Evolutionary conservation across 1,140 invertebrate species (phyloP).

Genomic region (Ectropis grisescens): DNA sequence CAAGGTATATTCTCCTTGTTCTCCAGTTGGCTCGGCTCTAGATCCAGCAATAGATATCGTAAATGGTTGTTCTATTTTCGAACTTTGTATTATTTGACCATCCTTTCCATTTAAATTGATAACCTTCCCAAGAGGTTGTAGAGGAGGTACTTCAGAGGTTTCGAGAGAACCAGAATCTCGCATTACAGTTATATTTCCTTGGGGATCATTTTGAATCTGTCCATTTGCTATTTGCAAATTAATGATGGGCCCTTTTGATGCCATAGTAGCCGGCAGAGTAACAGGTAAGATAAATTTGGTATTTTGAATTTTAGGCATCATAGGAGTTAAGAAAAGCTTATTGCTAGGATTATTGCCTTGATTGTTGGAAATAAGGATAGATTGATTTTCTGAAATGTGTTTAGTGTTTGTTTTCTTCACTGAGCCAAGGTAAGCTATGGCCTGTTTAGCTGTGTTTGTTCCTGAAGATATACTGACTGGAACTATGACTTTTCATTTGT

Average conservation of each 20-base stretch:
- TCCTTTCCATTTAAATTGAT: slow-evolving; percentile 48
- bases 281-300: slow-evolving; percentile 62
- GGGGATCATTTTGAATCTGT: slow-evolving; percentile 65
- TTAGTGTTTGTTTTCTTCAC: slow-evolving; percentile 50
- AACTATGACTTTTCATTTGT: slow-evolving; percentile 55
- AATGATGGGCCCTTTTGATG: slow-evolving; percentile 61
- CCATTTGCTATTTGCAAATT: slow-evolving; percentile 69
- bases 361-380: slow-evolving; percentile 59
- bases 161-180: slow-evolving; percentile 43
- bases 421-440: slow-evolving; percentile 53
- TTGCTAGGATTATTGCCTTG: slow-evolving; percentile 49
- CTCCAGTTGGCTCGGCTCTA: slow-evolving; percentile 60
- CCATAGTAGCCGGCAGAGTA: slow-evolving; percentile 54
- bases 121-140: slow-evolving; percentile 50
- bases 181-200: slow-evolving; percentile 68
- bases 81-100: no score
- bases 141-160: slow-evolving; percentile 47
- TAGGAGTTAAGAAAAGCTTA: slow-evolving; percentile 62
- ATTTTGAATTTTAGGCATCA: slow-evolving; percentile 61
- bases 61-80: slow-evolving; percentile 46
- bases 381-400: slow-evolving; percentile 50
- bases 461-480: slow-evolving; percentile 56
- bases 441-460: slow-evolving; percentile 38
- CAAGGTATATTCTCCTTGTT: slow-evolving; percentile 60
- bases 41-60: slow-evolving; percentile 57